Percentiles rank a stretch among this genome's conserved stretches.
Evolutionary conservation across 2,888 invertebrate genomes (phyloP).

Genomic region (Cordilura impudica): DNA sequence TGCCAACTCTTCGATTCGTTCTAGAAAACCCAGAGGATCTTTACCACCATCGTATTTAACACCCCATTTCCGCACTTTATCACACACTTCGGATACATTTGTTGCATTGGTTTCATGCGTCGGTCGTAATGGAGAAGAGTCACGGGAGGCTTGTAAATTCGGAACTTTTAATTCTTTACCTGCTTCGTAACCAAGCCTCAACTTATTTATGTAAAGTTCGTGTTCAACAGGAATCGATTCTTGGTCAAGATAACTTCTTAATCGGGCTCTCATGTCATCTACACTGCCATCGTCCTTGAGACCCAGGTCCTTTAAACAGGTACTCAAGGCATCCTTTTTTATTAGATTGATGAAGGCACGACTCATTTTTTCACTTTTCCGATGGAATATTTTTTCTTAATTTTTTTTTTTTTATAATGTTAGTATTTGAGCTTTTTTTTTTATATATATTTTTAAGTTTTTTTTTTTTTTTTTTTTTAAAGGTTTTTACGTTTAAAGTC

Average conservation of each 20-base stretch:
- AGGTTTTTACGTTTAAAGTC: too few relatives aligned
- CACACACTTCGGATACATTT: not conserved
- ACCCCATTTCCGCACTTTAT: constrained; percentile 24
- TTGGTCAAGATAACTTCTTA: not conserved
- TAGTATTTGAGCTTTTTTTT: too few relatives aligned
- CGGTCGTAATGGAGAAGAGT: not conserved
- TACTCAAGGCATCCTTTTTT: constrained; percentile 1
- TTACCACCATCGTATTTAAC: constrained; percentile 33
- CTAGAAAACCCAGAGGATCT: constrained; percentile 24
- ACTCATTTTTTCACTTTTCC: too few relatives aligned
- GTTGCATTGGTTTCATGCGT: not conserved
- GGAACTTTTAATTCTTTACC: not conserved
- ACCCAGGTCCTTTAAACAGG: too few relatives aligned
- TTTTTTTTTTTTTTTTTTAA: too few relatives aligned
- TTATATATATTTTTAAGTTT: too few relatives aligned
- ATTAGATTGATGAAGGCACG: constrained; percentile 2
- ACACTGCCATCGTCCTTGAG: not conserved
- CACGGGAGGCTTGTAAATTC: not conserved
- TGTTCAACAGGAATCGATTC: not conserved
- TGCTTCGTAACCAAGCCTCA: not conserved
- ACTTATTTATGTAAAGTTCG: not conserved
- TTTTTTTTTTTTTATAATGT: too few relatives aligned
- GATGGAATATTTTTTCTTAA: too few relatives aligned
- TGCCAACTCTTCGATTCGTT: constrained; percentile 9
- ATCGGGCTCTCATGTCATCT: constrained; percentile 4